Conservation (phyloP, 2,113 vertebrate genomes). For the Misgurnus anguillicaudatus region DNA sequence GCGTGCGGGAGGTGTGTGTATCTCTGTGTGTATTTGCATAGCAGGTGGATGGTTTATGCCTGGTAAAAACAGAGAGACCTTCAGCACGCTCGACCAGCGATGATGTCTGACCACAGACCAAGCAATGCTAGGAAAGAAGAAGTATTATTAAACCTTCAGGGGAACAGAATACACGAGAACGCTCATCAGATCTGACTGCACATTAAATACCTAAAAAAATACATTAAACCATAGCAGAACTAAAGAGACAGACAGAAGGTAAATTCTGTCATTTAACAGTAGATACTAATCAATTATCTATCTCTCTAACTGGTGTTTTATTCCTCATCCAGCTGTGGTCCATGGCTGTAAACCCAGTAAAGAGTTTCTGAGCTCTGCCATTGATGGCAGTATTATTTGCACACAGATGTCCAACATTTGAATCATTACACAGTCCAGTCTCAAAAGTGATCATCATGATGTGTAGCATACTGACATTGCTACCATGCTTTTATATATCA, state of each 20-base stretch:
- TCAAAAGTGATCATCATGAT: no score
- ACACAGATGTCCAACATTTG: no score
- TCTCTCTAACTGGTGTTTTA: no score
- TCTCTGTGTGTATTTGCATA: conserved; percentile 38
- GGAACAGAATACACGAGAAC: neutral
- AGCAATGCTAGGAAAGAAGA: neutral
- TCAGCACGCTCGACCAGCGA: neutral
- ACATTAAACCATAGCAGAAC: neutral
- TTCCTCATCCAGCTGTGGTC: no score
- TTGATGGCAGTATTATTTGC: no score
- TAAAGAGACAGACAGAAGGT: neutral
- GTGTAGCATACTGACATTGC: no score
- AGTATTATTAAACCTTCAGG: conserved; percentile 16
- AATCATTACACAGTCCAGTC: no score
- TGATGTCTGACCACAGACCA: conserved; percentile 1
- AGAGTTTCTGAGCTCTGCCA: no score
- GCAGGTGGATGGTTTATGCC: conserved; percentile 20
- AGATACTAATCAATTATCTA: no score
- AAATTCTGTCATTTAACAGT: no score
- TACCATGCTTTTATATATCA: neutral
- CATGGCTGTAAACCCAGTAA: no score
- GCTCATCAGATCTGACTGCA: neutral
- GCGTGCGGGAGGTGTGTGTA: neutral
- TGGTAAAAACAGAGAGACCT: conserved; percentile 25
- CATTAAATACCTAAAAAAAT: neutral